Conservation (phyloP, 2,888 invertebrate species). For the Dioctria linearis region DNA sequence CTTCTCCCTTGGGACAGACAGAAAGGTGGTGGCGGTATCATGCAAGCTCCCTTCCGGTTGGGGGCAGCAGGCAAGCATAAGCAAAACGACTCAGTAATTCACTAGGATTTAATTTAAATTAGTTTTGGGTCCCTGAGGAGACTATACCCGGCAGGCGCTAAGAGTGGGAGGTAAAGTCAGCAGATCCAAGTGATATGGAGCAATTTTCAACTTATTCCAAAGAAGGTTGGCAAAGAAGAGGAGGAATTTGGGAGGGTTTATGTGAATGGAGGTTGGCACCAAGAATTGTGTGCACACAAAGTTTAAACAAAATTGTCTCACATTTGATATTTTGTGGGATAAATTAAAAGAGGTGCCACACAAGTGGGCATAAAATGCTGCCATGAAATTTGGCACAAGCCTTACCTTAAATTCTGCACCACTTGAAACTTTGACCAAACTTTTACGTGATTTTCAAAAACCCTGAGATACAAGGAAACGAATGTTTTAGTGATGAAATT, state of each 20-base stretch:
- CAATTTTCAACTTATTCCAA: background rate
- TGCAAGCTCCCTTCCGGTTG: background rate
- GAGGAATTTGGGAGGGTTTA: background rate
- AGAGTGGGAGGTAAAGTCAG: background rate
- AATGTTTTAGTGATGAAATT: no score
- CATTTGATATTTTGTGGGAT: constrained; percentile 36
- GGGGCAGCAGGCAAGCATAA: constrained; percentile 17
- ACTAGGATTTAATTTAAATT: constrained; percentile 84
- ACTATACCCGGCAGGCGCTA: constrained; percentile 16
- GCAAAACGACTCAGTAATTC: constrained; percentile 74
- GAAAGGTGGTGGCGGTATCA: constrained; percentile 9
- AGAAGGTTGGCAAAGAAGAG: no score
- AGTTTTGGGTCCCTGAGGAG: constrained; percentile 71
- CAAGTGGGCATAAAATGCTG: background rate
- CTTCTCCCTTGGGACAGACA: background rate
- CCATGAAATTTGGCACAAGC: constrained; percentile 15
- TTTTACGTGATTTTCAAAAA: no score
- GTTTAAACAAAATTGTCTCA: constrained; percentile 31
- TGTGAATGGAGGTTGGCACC: constrained; percentile 1
- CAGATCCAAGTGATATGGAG: constrained; percentile 10
- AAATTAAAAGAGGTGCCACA: constrained; percentile 10
- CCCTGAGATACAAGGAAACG: no score
- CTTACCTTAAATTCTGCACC: no score
- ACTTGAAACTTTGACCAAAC: no score
- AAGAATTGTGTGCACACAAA: background rate